Base-by-base conservation (phyloP, 2,888 invertebrate genomes). In the Hesperia comma region DNA sequence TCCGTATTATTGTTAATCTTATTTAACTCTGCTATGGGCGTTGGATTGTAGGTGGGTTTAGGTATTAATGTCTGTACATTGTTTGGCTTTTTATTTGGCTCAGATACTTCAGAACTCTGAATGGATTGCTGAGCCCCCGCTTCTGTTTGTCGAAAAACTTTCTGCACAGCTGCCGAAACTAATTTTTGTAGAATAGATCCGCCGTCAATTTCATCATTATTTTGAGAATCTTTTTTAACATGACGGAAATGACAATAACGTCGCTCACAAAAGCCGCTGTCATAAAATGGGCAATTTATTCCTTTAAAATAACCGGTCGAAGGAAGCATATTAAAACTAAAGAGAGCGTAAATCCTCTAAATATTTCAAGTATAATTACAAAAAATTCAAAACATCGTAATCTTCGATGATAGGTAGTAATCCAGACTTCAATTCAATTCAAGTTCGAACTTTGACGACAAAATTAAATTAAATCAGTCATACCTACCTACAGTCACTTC, bases 201-300 rank as follows among this genome's bases (percentile, higher is more conserved):
- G 86, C 89, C 88, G 76, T 93, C 88, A 69, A 93, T 80, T 54
- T 87, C 87, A 67, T 90, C 87, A 71, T 85, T 85, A 69, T 79
- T 70, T 70, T 85, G 85, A 70, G 80, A 77, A 93, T 96, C 96
- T 92, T 95, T 96, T 80, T 95, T 96, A 74, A 95, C 94, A 88
- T 98, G 98, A 81, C 96, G 95, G 87, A 97, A 98, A 90, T 98
- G 98, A 90, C 98, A 98, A 88, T 98, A 97, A 21, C 98, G 98
- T 78, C 98, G 94, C 75, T 96, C 96, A 89, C 98, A 98, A 61
- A 94, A 90, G 70, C 95, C 96, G 82, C 93, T 95, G 79, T 96
- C 95, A 84, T 95, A 97, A 90, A 96, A 98, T 26, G 98, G 98
- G 85, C 98, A 98, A 77, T 94, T 94, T 72, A 97, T 95, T 77